Evolutionary conservation across 2,888 invertebrate genomes (phyloP), one percentile per base, ranked within the genome.

Genomic region (Mythimna ferrago): DNA sequence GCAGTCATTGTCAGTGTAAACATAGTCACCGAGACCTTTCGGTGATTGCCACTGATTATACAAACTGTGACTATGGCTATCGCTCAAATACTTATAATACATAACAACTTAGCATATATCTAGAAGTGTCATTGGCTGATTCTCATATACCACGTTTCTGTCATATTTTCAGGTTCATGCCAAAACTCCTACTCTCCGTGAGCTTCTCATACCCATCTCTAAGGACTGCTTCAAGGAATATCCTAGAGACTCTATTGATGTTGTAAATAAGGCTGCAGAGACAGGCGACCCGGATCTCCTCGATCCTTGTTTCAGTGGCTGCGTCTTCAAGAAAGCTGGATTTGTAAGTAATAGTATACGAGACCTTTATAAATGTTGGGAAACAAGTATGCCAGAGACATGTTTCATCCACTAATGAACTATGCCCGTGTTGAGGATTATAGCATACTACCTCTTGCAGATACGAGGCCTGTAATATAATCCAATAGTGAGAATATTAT

Each of bases 271-370:
- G 6, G 81, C 78, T 10, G 68, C 66, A n/a, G 56, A 70, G 2
- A 6, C 54, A 6, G 63, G 66, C 3, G 66, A 69, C 26, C 38
- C 73, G 11, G 35, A 35, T 0, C 56, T 32, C 6, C 53, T 81
- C 10, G 38, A 74, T 14, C 67, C 75, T 11, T 86, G 85, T 63
- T 86, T 73, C 61, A 63, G 81, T 51, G 66, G 35, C 5, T 76
- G 80, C 16, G 80, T 79, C 10, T 66, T 76, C 38, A 58, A 58
- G 21, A 80, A 73, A 57, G 19, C 26, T 51, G 80, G 60, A 11
- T 44, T 77, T 21, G 80, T 80, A 32, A 77, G 80, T 73, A 19
- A 14, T 21, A 38, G 26, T n/a, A 9, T 19, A 16, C 1, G 9
- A 16, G 6, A 3, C 6, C 14, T 6, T 51, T 16, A 1, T 1